Evolutionary conservation across 2,797 vertebrate genomes (phyloP), one percentile per base, ranked within the genome.

Genomic region (Sternarchorhynchus goeldii): DNA sequence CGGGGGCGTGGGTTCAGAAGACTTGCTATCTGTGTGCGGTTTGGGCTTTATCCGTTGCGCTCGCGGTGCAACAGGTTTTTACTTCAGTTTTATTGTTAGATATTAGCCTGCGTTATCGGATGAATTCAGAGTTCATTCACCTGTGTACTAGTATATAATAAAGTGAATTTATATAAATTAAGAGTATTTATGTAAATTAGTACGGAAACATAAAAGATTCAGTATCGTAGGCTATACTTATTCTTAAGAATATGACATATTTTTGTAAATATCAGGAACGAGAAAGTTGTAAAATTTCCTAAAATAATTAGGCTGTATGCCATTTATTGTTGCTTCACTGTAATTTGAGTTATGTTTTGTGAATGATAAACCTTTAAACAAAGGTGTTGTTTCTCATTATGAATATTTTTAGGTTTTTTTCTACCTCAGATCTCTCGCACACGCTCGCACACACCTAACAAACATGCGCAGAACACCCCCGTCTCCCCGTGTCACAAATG

Each of bases 321-420:
- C n/a, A 58, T 60, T 32, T 50, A 31, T 21, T 29, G 5, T 1
- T 16, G 18, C 60, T 66, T 66, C 77, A 70, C n/a, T 75, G 53
- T 60, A 45, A 66, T 70, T 71, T 10, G 29, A 57, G 70, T 79
- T 73, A 70, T 31, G 6, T 75, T 58, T 14, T 56, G 34, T 50
- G 1, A 50, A 50, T 1, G 2, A 50, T 50, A 2, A 50, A 50
- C 45, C 10, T 14, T 50, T 50, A 50, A 73, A 68, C 1, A n/a
- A 39, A 71, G 45, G 67, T 67, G 6, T 70, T 66, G 57, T 53
- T 63, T 6, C 67, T 77, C 50, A 29, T 36, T n/a, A 56, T 69
- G 64, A 77, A 74, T 77, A 80, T 74, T 73, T 64, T 62, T 18
- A n/a, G 2, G 18, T 10, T 39, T 67, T 58, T 12, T n/a, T 53